These are phyloP conservation scores for Lanius ludovicianus DNA, from an alignment of 2,113 vertebrate species.

Conservation along the genomic window DNA sequence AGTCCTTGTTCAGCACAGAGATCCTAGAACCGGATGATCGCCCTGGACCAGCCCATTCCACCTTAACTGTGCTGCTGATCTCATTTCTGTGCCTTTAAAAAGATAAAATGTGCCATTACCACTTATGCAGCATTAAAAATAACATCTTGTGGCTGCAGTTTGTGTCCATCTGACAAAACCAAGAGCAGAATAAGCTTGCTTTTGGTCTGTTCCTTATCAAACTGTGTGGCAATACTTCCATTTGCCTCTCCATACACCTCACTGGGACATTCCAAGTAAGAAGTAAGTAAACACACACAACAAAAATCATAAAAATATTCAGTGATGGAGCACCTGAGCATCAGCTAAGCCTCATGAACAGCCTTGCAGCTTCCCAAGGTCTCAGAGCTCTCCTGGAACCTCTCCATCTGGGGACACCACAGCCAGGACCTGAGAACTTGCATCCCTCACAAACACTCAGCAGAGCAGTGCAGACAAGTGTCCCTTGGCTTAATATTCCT, in stretches of 20 bases:
- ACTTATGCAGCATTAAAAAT: neutral
- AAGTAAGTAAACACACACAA: neutral
- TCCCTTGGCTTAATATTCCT: neutral
- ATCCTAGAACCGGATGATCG: neutral
- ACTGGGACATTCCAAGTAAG: neutral
- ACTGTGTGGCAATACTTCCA: neutral
- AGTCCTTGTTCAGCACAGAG: neutral
- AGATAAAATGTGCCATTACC: neutral
- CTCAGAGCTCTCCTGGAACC: neutral
- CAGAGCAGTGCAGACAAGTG: neutral
- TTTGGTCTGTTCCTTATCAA: neutral
- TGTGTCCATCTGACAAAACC: neutral
- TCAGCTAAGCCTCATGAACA: neutral
- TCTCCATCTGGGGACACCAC: neutral
- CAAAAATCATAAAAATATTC: neutral
- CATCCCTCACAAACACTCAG: neutral
- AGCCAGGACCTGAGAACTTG: neutral
- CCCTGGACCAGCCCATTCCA: neutral
- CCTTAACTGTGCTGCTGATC: neutral
- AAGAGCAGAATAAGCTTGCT: neutral
- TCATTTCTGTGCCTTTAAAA: neutral
- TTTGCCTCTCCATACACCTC: neutral
- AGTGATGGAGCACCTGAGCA: neutral
- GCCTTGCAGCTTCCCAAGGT: neutral
- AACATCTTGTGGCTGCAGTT: neutral